Evolutionary conservation across 2,888 invertebrate genomes (phyloP).

Genomic region (Tupiocoris notatus): DNA sequence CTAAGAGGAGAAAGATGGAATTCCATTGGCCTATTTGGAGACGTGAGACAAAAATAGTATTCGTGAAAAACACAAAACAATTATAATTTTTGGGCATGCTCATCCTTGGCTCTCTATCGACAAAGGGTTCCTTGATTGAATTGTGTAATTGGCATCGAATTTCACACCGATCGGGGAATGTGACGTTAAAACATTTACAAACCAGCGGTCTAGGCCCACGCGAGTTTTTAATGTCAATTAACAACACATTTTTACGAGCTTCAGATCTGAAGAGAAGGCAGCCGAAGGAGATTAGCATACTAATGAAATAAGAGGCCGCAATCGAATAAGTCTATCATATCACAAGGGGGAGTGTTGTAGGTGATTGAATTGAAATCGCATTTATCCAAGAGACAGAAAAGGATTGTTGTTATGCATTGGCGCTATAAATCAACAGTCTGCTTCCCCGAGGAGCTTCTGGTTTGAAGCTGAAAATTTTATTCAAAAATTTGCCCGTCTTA

Average conservation of each 20-base stretch:
- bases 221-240: background rate
- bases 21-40: no score
- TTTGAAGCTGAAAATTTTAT: no score
- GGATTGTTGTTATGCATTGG: background rate
- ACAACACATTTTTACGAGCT: background rate
- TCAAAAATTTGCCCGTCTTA: no score
- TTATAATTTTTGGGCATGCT: no score
- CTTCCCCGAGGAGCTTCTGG: no score
- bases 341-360: constrained; percentile 20
- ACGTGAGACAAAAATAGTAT: no score
- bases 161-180: background rate
- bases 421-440: background rate
- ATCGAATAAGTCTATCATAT: constrained; percentile 28
- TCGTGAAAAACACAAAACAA: no score
- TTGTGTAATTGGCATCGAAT: background rate
- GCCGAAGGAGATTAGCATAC: constrained; percentile 12
- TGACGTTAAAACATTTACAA: background rate
- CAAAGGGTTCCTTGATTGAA: no score
- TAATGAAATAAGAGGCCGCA: constrained; percentile 27
- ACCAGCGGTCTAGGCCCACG: background rate
- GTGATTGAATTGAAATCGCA: constrained; percentile 28
- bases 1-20: no score
- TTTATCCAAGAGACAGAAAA: background rate
- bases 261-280: background rate
- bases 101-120: no score